Evolutionary conservation across 1,140 invertebrate species (phyloP).

Genomic region (Eufriesea mexicana): DNA sequence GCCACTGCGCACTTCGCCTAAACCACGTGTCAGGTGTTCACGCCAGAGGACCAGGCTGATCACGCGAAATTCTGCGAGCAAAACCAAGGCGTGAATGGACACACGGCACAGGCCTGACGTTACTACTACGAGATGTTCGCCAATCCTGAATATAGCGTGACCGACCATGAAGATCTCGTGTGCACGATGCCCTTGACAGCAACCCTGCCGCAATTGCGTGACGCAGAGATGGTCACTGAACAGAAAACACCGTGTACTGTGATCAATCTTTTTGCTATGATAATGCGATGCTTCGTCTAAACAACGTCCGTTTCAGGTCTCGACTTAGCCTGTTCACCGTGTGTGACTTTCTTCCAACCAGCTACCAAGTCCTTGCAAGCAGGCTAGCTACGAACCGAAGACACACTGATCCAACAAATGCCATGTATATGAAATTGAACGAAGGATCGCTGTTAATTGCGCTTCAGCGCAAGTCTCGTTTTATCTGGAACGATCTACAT

Average conservation of each 20-base stretch:
- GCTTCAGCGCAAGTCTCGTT: neutral
- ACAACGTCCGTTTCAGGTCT: neutral
- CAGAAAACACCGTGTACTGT: neutral
- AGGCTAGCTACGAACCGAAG: neutral
- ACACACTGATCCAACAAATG: neutral
- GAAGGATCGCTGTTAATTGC: neutral
- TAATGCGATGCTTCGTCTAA: slow-evolving; percentile 1
- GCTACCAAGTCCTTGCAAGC: neutral
- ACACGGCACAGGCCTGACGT: neutral
- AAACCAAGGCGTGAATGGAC: neutral
- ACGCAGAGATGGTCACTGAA: slow-evolving; percentile 31
- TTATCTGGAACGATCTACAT: neutral
- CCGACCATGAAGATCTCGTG: slow-evolving; percentile 12
- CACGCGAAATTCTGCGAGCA: neutral
- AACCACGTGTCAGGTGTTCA: neutral
- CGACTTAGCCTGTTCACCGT: neutral
- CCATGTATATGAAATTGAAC: neutral
- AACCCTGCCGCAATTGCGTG: slow-evolving; percentile 55
- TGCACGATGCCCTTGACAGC: slow-evolving; percentile 54
- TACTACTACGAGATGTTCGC: neutral
- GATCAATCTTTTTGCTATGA: slow-evolving; percentile 15
- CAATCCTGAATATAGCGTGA: slow-evolving; percentile 37
- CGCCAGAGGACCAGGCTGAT: neutral
- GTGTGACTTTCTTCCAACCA: neutral
- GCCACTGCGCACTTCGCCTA: slow-evolving; percentile 30